Percentiles rank a stretch among this genome's conserved stretches.
Conservation (phyloP, 2,113 vertebrate species). For the Opisthocomus hoazin region DNA sequence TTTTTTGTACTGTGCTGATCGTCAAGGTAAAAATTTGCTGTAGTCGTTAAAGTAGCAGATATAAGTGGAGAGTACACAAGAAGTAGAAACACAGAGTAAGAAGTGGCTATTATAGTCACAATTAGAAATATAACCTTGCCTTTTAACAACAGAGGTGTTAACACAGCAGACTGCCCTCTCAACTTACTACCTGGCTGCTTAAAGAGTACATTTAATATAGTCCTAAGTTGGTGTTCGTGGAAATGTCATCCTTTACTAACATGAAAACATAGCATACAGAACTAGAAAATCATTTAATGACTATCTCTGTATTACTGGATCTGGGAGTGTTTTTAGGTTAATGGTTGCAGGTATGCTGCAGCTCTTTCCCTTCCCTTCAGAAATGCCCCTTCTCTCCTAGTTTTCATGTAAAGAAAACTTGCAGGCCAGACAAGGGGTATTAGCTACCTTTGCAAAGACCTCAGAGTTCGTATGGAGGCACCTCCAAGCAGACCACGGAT, state of each 20-base stretch:
- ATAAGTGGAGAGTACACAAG: background rate
- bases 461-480: background rate
- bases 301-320: background rate
- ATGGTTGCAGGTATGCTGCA: background rate
- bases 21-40: background rate
- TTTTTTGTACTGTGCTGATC: slow-evolving; percentile 1
- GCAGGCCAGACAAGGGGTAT: background rate
- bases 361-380: background rate
- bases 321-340: background rate
- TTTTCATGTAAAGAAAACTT: background rate
- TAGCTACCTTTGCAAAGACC: background rate
- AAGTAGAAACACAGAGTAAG: background rate
- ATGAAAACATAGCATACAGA: background rate
- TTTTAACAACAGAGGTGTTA: slow-evolving; percentile 50
- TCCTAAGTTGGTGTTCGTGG: background rate
- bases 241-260: background rate
- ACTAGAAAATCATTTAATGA: background rate
- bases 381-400: background rate
- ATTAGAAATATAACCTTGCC: slow-evolving; percentile 21
- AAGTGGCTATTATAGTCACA: slow-evolving; percentile 18
- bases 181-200: background rate
- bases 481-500: background rate
- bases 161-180: slow-evolving; percentile 25
- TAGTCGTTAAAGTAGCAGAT: slow-evolving; percentile 27
- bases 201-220: slow-evolving; percentile 54